Percentiles rank a stretch among this genome's conserved stretches.
Evolutionary conservation across 2,888 invertebrate species (phyloP).

Genomic region (Ophonus ardosiacus): DNA sequence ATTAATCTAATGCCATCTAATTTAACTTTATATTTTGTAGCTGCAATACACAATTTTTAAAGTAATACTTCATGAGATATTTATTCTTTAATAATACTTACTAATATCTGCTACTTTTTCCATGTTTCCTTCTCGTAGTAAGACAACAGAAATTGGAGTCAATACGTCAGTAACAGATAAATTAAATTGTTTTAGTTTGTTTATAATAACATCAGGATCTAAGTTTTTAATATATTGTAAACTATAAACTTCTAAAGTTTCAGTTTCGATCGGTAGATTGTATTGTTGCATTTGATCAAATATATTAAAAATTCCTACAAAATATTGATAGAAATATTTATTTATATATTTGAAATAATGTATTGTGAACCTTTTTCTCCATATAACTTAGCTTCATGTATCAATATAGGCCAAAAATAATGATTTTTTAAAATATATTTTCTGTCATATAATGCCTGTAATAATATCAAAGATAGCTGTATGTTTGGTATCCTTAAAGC

Average conservation of each 20-base stretch:
- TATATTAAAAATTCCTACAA: conserved; percentile 77
- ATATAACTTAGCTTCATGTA: conserved; percentile 75
- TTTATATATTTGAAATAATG: background rate
- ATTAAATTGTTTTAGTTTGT: conserved; percentile 76
- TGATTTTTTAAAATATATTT: conserved; percentile 76
- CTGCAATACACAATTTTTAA: conserved; percentile 65
- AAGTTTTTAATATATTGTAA: conserved; percentile 78
- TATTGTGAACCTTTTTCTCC: conserved; percentile 77
- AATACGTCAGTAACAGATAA: conserved; percentile 73
- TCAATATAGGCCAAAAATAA: conserved; percentile 83
- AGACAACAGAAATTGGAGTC: conserved; percentile 76
- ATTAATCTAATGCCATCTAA: conserved; percentile 77
- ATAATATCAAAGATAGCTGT: conserved; percentile 76
- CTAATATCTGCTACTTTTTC: conserved; percentile 67
- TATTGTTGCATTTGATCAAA: conserved; percentile 78
- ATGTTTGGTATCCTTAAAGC: conserved; percentile 77
- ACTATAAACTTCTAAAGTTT: conserved; percentile 78
- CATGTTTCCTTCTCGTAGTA: conserved; percentile 76
- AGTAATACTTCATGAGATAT: background rate
- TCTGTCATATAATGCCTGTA: conserved; percentile 69
- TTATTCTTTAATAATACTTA: conserved; percentile 23
- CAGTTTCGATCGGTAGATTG: conserved; percentile 78
- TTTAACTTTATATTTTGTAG: conserved; percentile 74
- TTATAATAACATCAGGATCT: conserved; percentile 76
- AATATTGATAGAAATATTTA: background rate